Base-by-base conservation (phyloP, 2,797 vertebrate species). In the Brotula barbata region DNA sequence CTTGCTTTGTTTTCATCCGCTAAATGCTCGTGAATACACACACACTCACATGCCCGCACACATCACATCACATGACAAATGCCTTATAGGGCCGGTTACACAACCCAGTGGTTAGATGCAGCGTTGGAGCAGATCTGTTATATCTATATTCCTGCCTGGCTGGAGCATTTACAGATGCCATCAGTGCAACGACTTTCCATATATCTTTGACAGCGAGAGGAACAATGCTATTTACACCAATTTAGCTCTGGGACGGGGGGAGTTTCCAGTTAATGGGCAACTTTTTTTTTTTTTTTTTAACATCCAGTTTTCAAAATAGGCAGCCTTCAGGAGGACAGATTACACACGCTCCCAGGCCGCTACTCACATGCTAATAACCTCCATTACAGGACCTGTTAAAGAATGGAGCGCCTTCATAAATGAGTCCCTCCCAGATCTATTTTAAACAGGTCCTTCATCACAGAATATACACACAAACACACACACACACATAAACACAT, bases 171-270 rank as follows among this genome's bases (percentile, higher is more conserved):
- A 88, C 81, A 76, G 77, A 84, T 84, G 79, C 68, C 82, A 88
- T 87, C 87, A 86, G 73, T 46, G 16, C 77, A 82, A 85, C 64
- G 65, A 78, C 82, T 63, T 84, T 72, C 72, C 64, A 87, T 86
- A 85, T 73, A 76, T 89, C 77, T 88, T 85, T 84, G 85, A 87
- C 83, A 71, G 77, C 67, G 62, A 81, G 57, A 58, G 71, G 78
- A 87, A 85, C 85, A 90, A 88, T 84, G 78, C 67, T 82, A 81
- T 88, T 86, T 81, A 83, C 81, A 85, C 80, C 77, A 84, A 85
- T 86, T 85, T 87, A 87, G 71, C 65, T 48, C 40, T 33, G 55
- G 8, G 8, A 9, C 31, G 63, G 54, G 33, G 33, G 58, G 57
- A 22, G 39, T 69, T 84, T 85, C 53, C 52, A 76, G 73, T 80